Conservation (phyloP, 2,888 invertebrate genomes). For the Epicampocera succincta region DNA sequence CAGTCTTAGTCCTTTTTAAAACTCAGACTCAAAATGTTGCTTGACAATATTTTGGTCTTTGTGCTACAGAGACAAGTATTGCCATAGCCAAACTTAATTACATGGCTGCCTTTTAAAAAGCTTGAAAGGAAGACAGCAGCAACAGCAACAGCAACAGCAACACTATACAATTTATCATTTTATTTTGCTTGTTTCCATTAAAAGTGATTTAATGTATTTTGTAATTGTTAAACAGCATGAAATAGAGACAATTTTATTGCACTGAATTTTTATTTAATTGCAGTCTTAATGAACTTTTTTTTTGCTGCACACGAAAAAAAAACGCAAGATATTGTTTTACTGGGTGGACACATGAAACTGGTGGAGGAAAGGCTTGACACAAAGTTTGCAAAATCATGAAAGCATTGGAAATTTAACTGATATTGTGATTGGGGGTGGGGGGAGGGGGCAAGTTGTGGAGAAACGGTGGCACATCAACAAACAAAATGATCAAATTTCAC, state of each 20-base stretch:
- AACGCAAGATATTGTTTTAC: no score
- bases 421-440: no score
- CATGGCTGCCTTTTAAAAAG: constrained; percentile 37
- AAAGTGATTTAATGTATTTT: constrained; percentile 36
- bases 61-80: constrained; percentile 56
- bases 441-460: no score
- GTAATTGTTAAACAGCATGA: constrained; percentile 13
- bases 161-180: constrained; percentile 35
- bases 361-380: no score
- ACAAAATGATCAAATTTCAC: no score
- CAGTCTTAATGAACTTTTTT: constrained; percentile 32
- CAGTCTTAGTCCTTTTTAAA: constrained; percentile 25
- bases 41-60: constrained; percentile 22
- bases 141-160: no score
- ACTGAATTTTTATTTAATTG: constrained; percentile 19
- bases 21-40: constrained; percentile 49
- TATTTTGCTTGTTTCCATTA: constrained; percentile 36
- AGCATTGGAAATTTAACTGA: no score
- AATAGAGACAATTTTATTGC: constrained; percentile 25
- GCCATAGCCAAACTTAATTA: constrained; percentile 65
- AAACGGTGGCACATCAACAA: no score
- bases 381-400: no score
- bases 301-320: no score
- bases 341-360: no score
- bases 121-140: not conserved